phyloP scores from a whole-genome alignment of 2,888 invertebrate species.

The Epistrophe eligans region DNA sequence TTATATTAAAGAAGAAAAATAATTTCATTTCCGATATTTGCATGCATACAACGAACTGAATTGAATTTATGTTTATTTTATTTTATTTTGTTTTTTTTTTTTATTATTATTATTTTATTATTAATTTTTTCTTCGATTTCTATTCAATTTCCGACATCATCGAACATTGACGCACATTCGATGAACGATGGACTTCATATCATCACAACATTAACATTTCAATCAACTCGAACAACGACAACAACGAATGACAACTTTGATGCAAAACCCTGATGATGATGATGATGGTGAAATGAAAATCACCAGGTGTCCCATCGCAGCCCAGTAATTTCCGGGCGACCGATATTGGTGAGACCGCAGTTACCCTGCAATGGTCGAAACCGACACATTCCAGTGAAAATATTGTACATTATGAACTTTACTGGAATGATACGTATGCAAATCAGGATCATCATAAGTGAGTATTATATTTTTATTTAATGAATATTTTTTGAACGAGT shows the following conservation, averaged over 20 bases:
- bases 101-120: slow-evolving; percentile 9
- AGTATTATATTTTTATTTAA: slow-evolving; percentile 79
- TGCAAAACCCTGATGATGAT: slow-evolving; percentile 11
- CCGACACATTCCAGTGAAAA: slow-evolving; percentile 96
- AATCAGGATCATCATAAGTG: slow-evolving; percentile 93
- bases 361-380: slow-evolving; percentile 95
- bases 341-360: slow-evolving; percentile 94
- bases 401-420: slow-evolving; percentile 97
- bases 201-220: slow-evolving; percentile 29
- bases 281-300: slow-evolving; percentile 28
- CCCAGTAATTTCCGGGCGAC: slow-evolving; percentile 95
- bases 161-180: slow-evolving; percentile 25
- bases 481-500: neutral
- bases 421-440: slow-evolving; percentile 98
- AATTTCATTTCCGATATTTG: slow-evolving; percentile 61
- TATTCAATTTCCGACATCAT: slow-evolving; percentile 73
- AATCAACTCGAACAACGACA: slow-evolving; percentile 24
- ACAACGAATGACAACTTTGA: slow-evolving; percentile 32
- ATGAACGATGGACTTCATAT: slow-evolving; percentile 23
- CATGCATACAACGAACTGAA: slow-evolving; percentile 26
- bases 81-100: neutral
- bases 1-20: slow-evolving; percentile 28
- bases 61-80: slow-evolving; percentile 47
- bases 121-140: slow-evolving; percentile 52
- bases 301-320: slow-evolving; percentile 96